Evolutionary conservation across 2,888 invertebrate species (phyloP).

Genomic region (Agonopterix arenella): DNA sequence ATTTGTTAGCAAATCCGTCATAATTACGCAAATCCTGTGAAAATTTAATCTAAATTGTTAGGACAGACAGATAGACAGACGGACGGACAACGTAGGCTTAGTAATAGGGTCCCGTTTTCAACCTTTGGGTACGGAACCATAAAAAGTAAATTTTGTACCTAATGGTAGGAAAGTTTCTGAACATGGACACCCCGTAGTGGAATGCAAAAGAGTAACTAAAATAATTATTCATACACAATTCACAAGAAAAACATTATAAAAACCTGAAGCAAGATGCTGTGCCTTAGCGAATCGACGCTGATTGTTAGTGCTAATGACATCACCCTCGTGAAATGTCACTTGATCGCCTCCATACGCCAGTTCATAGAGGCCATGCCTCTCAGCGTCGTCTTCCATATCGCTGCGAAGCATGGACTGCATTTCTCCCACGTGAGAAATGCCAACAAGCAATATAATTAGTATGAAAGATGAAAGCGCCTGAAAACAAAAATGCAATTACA

Average conservation of each 20-base stretch:
- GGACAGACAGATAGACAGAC: no score
- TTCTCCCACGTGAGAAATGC: slow-evolving; percentile 66
- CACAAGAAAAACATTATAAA: neutral
- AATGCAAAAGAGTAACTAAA: no score
- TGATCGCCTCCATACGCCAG: slow-evolving; percentile 44
- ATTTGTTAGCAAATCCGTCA: no score
- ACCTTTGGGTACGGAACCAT: no score
- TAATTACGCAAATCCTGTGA: no score
- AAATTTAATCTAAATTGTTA: no score
- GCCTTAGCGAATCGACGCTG: slow-evolving; percentile 70
- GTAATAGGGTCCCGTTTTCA: no score
- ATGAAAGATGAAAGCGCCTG: slow-evolving; percentile 70
- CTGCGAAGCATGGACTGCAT: slow-evolving; percentile 67
- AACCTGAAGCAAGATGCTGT: slow-evolving; percentile 66
- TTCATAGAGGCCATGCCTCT: slow-evolving; percentile 58
- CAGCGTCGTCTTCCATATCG: slow-evolving; percentile 71
- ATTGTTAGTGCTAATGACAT: slow-evolving; percentile 63
- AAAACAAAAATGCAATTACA: slow-evolving; percentile 6
- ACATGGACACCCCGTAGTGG: no score
- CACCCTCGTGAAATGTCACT: slow-evolving; percentile 51
- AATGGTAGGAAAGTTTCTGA: no score
- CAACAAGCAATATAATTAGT: slow-evolving; percentile 63
- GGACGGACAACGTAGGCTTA: no score
- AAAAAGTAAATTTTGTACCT: no score
- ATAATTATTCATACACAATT: no score